phyloP scores from a whole-genome alignment of 2,113 vertebrate species.

The Chauna torquata region DNA sequence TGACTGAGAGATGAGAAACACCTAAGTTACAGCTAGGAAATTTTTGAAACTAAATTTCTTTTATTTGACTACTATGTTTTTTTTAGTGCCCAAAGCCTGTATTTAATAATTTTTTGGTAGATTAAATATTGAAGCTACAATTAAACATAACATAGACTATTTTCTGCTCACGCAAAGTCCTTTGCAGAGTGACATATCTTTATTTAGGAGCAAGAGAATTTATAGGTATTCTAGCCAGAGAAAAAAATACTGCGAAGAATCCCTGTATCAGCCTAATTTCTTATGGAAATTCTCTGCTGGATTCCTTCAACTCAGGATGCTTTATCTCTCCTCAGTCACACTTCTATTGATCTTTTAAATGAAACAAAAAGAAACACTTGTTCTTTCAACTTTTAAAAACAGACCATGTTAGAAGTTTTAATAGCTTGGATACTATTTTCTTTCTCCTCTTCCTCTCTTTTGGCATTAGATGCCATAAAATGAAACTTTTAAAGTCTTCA shows the following conservation, averaged over 20 bases:
- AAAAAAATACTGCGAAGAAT: not conserved
- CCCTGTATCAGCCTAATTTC: not conserved
- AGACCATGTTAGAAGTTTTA: not conserved
- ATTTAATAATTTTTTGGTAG: not conserved
- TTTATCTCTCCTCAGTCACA: not conserved
- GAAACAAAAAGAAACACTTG: not conserved
- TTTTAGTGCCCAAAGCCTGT: not conserved
- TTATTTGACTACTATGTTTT: not conserved
- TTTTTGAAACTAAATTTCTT: not conserved
- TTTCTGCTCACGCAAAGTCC: not conserved
- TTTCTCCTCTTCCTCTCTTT: not conserved
- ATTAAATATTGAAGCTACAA: not conserved
- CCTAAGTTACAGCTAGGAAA: not conserved
- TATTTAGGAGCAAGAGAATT: not conserved
- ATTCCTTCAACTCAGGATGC: not conserved
- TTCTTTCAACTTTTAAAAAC: not conserved
- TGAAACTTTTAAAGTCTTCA: not conserved
- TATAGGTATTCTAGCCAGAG: not conserved
- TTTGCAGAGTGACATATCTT: not conserved
- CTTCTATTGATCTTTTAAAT: not conserved
- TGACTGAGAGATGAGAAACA: not conserved
- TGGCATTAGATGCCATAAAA: not conserved
- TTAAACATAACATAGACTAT: not conserved
- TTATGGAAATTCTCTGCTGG: not conserved
- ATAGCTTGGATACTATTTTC: not conserved